These are phyloP conservation scores for Cephus rjabovi DNA, from an alignment of 2,888 invertebrate genomes.

Conservation along the genomic window DNA sequence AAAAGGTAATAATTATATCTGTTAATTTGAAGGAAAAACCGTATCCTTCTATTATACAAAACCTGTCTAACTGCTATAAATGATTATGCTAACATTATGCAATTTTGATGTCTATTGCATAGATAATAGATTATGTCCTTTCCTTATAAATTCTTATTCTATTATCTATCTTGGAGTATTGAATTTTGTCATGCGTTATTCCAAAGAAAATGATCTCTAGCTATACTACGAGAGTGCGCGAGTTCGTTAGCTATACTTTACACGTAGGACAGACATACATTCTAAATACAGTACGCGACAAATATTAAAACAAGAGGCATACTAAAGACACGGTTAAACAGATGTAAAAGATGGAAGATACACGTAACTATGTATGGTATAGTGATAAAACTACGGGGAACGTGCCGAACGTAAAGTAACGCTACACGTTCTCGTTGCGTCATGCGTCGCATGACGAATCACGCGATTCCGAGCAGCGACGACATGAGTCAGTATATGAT, in stretches of 20 bases:
- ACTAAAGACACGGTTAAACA: not conserved
- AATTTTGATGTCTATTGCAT: not conserved
- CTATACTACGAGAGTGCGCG: not conserved
- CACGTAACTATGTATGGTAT: not conserved
- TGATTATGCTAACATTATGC: not conserved
- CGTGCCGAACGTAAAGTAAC: not conserved
- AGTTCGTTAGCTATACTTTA: not conserved
- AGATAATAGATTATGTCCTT: not conserved
- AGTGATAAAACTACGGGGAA: not conserved
- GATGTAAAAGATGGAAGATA: not conserved
- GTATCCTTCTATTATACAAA: not conserved
- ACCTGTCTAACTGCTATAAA: not conserved
- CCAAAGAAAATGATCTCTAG: slow-evolving; percentile 1
- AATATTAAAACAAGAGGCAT: not conserved
- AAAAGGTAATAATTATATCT: not conserved
- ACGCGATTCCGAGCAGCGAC: slow-evolving; percentile 19
- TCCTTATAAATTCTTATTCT: not conserved
- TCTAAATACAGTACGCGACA: not conserved
- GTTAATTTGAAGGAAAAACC: not conserved
- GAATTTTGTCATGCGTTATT: slow-evolving; percentile 1
- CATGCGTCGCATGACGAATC: slow-evolving; percentile 21
- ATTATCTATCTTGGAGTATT: not conserved
- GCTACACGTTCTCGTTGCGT: slow-evolving; percentile 4
- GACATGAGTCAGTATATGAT: slow-evolving; percentile 16
- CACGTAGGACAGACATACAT: not conserved